Base-by-base conservation (phyloP, 2,888 invertebrate genomes). In the Meganola albula region DNA sequence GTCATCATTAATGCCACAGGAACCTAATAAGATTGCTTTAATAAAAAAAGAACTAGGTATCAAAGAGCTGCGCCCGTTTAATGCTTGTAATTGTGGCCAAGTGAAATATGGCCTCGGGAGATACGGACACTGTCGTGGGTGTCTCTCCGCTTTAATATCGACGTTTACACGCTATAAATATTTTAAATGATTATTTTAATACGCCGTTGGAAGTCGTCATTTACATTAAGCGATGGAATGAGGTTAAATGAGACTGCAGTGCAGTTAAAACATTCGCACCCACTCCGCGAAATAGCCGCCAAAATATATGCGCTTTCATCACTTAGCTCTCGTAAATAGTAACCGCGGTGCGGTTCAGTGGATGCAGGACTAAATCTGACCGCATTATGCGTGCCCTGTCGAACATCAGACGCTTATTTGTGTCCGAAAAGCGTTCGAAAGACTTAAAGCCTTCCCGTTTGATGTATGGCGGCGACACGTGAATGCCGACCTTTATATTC, bases 1-100 rank as follows among this genome's bases (percentile, higher is more conserved):
- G 83, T 85, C 84, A 85, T 85, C 84, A 84, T 85, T 84, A 85
- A 79, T 75, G 84, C 80, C 77, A 74, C 63, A 58, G 74, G 58
- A 74, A 79, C 80, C 84, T 84, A 83, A 84, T 85, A 85, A 84
- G 82, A 79, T 80, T 66, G 71, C 67, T 71, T 72, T 71, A 79
- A 83, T 78, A 84, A 79, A 79, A 76, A 80, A 76, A 77, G 74
- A 58, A 58, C 63, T 58, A 56, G 60, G 72, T 77, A 78, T 80
- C 79, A 83, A 84, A 84, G 83, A 75, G 71, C 69, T 76, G 80
- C 82, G 82, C 72, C 63, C 62, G 73, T 77, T 72, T 80, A 83
- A 80, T 80, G 78, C 72, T 75, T 80, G 82, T 83, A 80, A 83
- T 83, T 80, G 83, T 83, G 76, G 71, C 61, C 69, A 74, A 72